Evolutionary conservation across 2,888 invertebrate genomes (phyloP), one percentile per base, ranked within the genome.

Genomic region (Andrena marginata): DNA sequence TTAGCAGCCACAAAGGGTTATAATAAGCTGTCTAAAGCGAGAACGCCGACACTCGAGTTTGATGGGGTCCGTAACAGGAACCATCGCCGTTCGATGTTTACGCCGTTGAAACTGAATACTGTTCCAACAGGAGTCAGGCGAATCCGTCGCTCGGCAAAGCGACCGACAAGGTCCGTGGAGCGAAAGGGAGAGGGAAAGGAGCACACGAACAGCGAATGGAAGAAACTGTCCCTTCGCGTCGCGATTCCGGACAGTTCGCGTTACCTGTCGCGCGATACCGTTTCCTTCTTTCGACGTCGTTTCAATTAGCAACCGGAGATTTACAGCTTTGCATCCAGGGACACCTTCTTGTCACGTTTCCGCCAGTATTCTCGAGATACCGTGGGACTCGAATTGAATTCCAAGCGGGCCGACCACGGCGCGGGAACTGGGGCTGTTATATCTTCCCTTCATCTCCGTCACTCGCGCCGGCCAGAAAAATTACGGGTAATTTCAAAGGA

Each of bases 241-340:
- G 54, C 49, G 26, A 70, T 33, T 60, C 62, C 48, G 73, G 42
- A 73, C 77, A 49, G 20, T 62, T 62, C 23, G 23, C 54, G 42
- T 29, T 29, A 65, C 59, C 56, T 48, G 35, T 78, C 79, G 75
- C 87, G 71, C 35, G 56, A 23, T 75, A 73, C 82, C 81, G 77
- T 76, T 84, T 81, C 74, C 69, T 85, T 83, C 85, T 81, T 80
- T 72, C 86, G 87, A 78, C 83, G 81, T 85, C 87, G 88, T 89
- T 90, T 90, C 85, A 89, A 90, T 87, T 90, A 90, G 86, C 84
- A 77, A 62, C 76, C 68, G 65, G 77, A 87, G 89, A 91, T 89
- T 89, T 89, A 85, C 85, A 84, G 85, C 85, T 87, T 85, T 85
- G 87, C 89, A 89, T 89, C 77, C 76, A 42, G 48, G 80, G 85